Percentiles rank a stretch among this genome's conserved stretches.
Conservation (phyloP, 2,797 vertebrate genomes). For the Echeneis naucrates region DNA sequence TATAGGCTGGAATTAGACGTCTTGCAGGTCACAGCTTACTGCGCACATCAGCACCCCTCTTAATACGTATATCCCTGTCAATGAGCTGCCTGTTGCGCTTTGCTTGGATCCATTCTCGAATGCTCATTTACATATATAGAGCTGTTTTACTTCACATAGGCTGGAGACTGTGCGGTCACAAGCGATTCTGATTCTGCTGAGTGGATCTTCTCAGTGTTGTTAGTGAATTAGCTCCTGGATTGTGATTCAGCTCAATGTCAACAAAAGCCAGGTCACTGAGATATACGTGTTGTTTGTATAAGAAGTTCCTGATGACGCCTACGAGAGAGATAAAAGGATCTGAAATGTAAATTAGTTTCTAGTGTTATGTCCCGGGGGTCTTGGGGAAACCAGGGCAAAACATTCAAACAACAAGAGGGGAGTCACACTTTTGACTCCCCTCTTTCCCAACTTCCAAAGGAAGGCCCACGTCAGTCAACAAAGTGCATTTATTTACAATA, state of each 20-base stretch:
- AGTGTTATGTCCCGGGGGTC: too few species aligned
- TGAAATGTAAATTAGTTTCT: slow-evolving; percentile 25
- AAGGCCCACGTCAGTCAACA: too few species aligned
- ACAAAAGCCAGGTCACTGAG: slow-evolving; percentile 18
- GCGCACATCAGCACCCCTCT: not conserved
- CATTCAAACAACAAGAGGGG: too few species aligned
- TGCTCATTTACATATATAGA: slow-evolving; percentile 23
- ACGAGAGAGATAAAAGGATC: slow-evolving; percentile 28
- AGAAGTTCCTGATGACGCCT: slow-evolving; percentile 5
- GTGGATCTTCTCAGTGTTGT: slow-evolving; percentile 13
- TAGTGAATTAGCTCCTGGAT: slow-evolving; percentile 11
- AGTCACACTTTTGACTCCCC: too few species aligned
- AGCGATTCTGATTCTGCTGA: slow-evolving; percentile 10
- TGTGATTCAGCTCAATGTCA: slow-evolving; percentile 27
- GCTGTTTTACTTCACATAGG: not conserved
- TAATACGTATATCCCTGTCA: not conserved
- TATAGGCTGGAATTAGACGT: slow-evolving; percentile 3
- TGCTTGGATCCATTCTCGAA: slow-evolving; percentile 21
- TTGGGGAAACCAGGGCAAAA: too few species aligned
- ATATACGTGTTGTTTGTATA: slow-evolving; percentile 12
- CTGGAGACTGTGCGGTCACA: not conserved
- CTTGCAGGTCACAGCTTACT: slow-evolving; percentile 7
- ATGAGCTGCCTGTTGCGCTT: not conserved
- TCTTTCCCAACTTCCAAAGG: too few species aligned
- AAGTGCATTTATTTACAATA: too few species aligned